Evolutionary conservation across 2,797 vertebrate genomes (phyloP).

Genomic region (Benthosema pterotum): DNA sequence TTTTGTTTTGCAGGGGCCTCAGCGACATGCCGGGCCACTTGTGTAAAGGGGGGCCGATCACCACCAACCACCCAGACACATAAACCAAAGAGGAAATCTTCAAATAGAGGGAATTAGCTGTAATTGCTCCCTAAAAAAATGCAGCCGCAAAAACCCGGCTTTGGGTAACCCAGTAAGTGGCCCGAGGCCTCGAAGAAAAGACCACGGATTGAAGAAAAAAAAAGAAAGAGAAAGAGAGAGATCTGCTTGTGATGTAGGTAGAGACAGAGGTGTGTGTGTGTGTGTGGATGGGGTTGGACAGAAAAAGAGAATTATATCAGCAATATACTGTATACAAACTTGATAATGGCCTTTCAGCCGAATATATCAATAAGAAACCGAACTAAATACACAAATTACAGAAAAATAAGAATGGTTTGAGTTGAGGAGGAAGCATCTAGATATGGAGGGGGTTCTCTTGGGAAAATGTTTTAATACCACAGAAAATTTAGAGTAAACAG

Average conservation of each 20-base stretch:
- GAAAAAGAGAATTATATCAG: too few species aligned
- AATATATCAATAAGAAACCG: too few species aligned
- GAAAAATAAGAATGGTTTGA: too few species aligned
- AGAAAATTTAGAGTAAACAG: too few species aligned
- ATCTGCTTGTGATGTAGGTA: conserved; percentile 26
- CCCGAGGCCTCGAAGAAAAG: conserved; percentile 24
- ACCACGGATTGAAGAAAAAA: background rate
- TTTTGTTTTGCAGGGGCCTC: conserved; percentile 20
- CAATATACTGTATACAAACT: too few species aligned
- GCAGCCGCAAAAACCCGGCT: conserved; percentile 32
- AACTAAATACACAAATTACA: too few species aligned
- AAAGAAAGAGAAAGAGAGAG: conserved; percentile 11
- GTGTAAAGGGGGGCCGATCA: conserved; percentile 29
- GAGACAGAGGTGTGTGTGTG: conserved; percentile 2
- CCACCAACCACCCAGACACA: conserved; percentile 56
- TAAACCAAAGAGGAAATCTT: conserved; percentile 69
- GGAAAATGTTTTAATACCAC: too few species aligned
- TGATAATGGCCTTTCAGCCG: too few species aligned
- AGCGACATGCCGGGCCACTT: conserved; percentile 38
- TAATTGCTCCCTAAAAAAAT: conserved; percentile 62
- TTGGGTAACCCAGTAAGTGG: conserved; percentile 45
- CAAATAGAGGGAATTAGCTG: conserved; percentile 64
- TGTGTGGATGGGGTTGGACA: background rate
- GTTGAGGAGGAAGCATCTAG: too few species aligned
- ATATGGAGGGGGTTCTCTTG: too few species aligned